These are phyloP conservation scores for Bombus vancouverensis DNA, from an alignment of 1,140 invertebrate species.

Conservation along the genomic window DNA sequence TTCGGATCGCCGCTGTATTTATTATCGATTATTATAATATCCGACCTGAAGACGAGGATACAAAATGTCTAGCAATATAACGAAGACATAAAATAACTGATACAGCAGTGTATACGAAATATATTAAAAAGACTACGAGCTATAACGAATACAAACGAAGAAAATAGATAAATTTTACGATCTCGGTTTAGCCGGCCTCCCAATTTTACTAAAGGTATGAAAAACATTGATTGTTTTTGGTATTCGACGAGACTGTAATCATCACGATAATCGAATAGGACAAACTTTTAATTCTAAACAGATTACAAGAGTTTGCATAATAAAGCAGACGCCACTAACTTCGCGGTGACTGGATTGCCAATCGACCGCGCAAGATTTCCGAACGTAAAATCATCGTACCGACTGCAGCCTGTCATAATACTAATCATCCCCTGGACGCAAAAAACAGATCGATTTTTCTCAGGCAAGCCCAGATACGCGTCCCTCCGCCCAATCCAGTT, in stretches of 20 bases:
- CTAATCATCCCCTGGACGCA: not conserved
- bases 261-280: not conserved
- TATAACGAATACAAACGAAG: too few species aligned
- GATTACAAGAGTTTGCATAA: not conserved
- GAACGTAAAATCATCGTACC: not conserved
- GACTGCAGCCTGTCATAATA: not conserved
- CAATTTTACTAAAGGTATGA: too few species aligned
- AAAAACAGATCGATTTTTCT: not conserved
- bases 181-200: too few species aligned
- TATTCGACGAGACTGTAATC: not conserved
- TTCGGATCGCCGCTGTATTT: not conserved
- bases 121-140: too few species aligned
- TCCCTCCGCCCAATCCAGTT: constrained; percentile 22
- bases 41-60: not conserved
- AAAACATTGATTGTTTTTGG: too few species aligned
- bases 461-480: not conserved
- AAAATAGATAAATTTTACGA: too few species aligned
- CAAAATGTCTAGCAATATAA: not conserved
- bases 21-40: not conserved
- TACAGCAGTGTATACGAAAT: too few species aligned
- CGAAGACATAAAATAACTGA: too few species aligned
- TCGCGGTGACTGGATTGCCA: not conserved
- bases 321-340: not conserved
- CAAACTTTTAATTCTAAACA: not conserved
- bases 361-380: not conserved